Base-by-base conservation (phyloP, 2,888 invertebrate species). In the Salpingus planirostris region DNA sequence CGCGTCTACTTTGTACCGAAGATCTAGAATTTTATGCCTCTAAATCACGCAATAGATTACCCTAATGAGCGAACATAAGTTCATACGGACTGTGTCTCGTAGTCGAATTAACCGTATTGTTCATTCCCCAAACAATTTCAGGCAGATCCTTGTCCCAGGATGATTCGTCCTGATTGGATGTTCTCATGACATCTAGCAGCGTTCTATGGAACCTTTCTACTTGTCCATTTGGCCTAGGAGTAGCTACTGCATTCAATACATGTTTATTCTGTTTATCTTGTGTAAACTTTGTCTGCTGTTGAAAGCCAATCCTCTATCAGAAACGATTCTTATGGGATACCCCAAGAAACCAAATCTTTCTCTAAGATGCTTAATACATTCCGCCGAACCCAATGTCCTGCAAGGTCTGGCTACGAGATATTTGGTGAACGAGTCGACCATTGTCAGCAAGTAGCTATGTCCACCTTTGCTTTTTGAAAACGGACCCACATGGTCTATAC, bases 201-300 rank as follows among this genome's bases (percentile, higher is more conserved):
- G 54, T 55, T 13, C 46, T 42, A 27, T 54, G 51, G 27, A 38
- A 47, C 3, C 52, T 29, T 31, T 54, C 52, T 3, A 48, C 50
- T 38, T 54, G 54, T 1, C 48, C 51, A 11, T 51, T 49, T 3
- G 49, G 36, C 8, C 52, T 26, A 2, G 53, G 50, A 31, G 44
- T 33, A 6, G 36, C 36, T 2, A 41, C 29, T 2, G 41, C 35
- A n/a, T 31, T 46, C 21, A 33, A 12, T 3, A 43, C 32, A 26
- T 42, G 36, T 29, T 32, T 41, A 5, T 41, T 36, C 21, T 37
- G 37, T 27, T 33, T 34, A 10, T 24, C 23, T 12, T 24, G 11
- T 11, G 36, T 27, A 30, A 43, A 47, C 6, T 27, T 29, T 21
- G 10, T 27, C 29, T 24, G 15, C 43, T 44, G 3, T 33, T 31